phyloP scores from a whole-genome alignment of 2,113 vertebrate species.

The Gambusia affinis region DNA sequence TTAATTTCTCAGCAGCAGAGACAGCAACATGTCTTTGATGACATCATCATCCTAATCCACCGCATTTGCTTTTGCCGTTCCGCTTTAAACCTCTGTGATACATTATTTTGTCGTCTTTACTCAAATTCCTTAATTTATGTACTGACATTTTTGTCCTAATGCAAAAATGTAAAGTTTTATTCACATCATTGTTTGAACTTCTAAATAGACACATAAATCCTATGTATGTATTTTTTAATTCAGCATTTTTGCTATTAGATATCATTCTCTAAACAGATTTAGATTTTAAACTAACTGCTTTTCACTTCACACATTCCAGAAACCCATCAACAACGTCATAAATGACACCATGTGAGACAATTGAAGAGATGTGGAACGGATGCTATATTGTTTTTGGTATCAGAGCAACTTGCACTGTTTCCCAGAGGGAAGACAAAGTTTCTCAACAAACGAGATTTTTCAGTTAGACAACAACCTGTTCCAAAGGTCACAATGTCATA shows the following conservation, averaged over 20 bases:
- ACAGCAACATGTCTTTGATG: no score
- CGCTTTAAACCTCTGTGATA: no score
- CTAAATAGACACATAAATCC: no score
- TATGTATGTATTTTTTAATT: no score
- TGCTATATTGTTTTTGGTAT: neutral
- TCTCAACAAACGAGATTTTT: conserved; percentile 42
- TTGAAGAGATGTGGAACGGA: neutral
- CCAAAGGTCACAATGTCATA: conserved; percentile 3
- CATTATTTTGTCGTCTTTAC: no score
- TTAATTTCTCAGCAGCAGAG: no score
- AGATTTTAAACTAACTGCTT: neutral
- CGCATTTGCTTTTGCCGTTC: no score
- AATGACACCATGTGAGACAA: neutral
- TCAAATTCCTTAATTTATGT: no score
- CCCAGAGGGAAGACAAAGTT: conserved; percentile 40
- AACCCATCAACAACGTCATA: neutral
- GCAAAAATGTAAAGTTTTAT: no score
- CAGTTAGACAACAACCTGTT: conserved; percentile 27
- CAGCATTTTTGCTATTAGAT: neutral
- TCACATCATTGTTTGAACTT: no score
- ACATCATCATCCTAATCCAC: no score
- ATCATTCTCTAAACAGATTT: neutral
- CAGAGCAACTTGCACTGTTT: conserved; percentile 39
- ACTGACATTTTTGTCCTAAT: no score
- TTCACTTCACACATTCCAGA: neutral